Percentiles rank a stretch among this genome's conserved stretches.
Evolutionary conservation across 2,888 invertebrate genomes (phyloP).

Genomic region (Microdon myrmicae): DNA sequence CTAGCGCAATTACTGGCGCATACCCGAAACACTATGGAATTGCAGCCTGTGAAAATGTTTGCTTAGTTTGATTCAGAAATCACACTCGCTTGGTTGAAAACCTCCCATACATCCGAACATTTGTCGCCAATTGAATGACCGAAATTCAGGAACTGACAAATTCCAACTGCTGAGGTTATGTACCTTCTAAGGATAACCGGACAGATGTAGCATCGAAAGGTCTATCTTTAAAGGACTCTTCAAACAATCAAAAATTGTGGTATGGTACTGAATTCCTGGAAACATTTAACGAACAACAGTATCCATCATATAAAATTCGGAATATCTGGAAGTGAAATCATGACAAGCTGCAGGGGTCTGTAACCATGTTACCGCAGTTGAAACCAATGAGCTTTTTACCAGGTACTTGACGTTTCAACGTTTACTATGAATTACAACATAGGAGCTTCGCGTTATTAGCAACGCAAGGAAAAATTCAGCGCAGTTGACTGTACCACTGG

Average conservation of each 20-base stretch:
- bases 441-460: too few species aligned
- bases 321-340: too few species aligned
- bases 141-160: conserved; percentile 29
- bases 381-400: too few species aligned
- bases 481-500: too few species aligned
- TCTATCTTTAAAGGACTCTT: conserved; percentile 14
- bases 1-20: background rate
- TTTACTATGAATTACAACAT: too few species aligned
- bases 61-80: too few species aligned
- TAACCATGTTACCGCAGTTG: too few species aligned
- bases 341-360: too few species aligned
- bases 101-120: conserved; percentile 26
- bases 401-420: too few species aligned
- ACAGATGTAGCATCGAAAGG: conserved; percentile 52
- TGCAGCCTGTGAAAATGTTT: background rate
- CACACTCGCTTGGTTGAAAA: conserved; percentile 19
- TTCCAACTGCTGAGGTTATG: conserved; percentile 36
- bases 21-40: background rate
- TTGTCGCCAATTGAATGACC: conserved; percentile 48
- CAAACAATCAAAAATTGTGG: conserved; percentile 43
- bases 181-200: conserved; percentile 39
- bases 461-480: too few species aligned
- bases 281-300: background rate
- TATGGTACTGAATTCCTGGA: conserved; percentile 38
- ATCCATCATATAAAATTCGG: too few species aligned